Percentiles rank a stretch among this genome's conserved stretches.
Conservation (phyloP, 2,113 vertebrate genomes). For the Myrmecophaga tridactyla region DNA sequence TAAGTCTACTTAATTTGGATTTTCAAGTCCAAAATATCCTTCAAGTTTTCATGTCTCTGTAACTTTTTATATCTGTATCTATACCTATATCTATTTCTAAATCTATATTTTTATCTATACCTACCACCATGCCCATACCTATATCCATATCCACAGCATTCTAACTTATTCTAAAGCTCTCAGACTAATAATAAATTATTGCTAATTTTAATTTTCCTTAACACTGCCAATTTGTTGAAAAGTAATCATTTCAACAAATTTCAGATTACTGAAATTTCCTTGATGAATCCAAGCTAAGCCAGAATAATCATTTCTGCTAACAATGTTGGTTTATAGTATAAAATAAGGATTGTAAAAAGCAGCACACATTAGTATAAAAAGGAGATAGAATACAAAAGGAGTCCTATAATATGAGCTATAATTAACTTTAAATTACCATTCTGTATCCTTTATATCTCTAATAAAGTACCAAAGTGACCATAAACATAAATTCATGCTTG, state of each 20-base stretch:
- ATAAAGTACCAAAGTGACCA: background rate
- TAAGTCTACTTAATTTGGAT: background rate
- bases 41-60: background rate
- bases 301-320: background rate
- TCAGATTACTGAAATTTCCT: background rate
- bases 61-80: background rate
- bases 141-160: background rate
- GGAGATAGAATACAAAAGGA: background rate
- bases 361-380: background rate
- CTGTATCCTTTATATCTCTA: background rate
- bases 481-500: background rate
- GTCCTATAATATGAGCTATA: background rate
- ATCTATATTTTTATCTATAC: background rate
- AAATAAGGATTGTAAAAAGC: background rate
- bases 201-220: background rate
- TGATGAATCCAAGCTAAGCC: background rate
- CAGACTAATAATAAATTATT: background rate
- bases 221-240: background rate
- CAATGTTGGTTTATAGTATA: background rate
- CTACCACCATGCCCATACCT: background rate
- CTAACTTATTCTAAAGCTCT: background rate
- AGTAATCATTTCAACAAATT: too few relatives aligned
- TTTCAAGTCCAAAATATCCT: background rate
- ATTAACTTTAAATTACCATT: background rate
- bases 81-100: background rate